Percentiles rank a stretch among this genome's conserved stretches.
These are phyloP conservation scores for Pedetes capensis DNA, from an alignment of 2,113 vertebrate species.

Conservation along the genomic window DNA sequence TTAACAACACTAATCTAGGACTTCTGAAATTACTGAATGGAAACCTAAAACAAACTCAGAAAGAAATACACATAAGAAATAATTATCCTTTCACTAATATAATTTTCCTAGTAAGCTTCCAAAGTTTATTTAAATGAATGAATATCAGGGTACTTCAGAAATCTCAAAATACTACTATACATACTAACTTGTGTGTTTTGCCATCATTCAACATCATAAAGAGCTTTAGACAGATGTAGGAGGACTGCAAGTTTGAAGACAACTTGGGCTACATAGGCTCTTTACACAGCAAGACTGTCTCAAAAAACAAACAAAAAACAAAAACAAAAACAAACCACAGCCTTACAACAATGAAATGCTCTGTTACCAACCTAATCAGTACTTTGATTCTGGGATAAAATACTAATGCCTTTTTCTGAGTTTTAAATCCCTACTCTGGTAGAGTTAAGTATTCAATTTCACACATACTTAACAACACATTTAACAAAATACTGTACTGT, in stretches of 20 bases:
- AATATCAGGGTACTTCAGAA: neutral
- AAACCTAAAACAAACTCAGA: slow-evolving; percentile 26
- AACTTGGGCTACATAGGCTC: neutral
- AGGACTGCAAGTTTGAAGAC: neutral
- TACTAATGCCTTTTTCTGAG: neutral
- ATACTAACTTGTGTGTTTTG: neutral
- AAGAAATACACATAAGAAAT: slow-evolving; percentile 17
- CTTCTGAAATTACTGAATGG: slow-evolving; percentile 19
- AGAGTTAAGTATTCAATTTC: neutral
- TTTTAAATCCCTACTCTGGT: slow-evolving; percentile 29
- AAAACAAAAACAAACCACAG: too few relatives aligned
- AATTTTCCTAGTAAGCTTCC: neutral
- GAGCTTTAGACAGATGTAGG: neutral
- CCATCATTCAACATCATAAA: neutral
- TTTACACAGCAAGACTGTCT: too few relatives aligned
- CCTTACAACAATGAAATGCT: slow-evolving; percentile 11
- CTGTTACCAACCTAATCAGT: neutral
- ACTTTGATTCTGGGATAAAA: neutral
- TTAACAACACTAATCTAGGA: neutral
- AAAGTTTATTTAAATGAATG: slow-evolving; percentile 8
- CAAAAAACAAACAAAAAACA: neutral
- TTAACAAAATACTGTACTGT: neutral
- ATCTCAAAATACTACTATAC: slow-evolving; percentile 14
- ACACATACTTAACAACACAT: neutral
- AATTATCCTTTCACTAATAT: neutral